Evolutionary conservation across 2,797 vertebrate genomes (phyloP).

Genomic region (Falco novaeseelandiae): DNA sequence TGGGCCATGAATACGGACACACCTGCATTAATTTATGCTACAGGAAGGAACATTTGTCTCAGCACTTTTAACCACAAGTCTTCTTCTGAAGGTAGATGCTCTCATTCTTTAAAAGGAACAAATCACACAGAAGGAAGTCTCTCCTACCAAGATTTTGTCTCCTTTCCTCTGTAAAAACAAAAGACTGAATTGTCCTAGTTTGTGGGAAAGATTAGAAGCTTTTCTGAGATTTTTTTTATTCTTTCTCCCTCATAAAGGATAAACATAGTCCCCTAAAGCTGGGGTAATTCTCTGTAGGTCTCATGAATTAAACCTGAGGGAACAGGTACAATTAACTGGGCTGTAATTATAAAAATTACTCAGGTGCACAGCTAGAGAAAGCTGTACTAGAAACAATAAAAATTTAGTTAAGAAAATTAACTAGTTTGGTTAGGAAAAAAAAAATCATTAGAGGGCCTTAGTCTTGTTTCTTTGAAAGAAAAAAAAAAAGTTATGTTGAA

Average conservation of each 20-base stretch:
- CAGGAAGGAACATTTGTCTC: not conserved
- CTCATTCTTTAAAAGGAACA: not conserved
- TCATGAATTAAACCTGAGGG: not conserved
- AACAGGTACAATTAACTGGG: not conserved
- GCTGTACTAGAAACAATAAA: not conserved
- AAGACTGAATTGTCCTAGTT: not conserved
- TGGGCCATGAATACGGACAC: not conserved
- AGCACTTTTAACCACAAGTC: not conserved
- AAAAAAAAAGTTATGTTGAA: not conserved
- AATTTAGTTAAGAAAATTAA: not conserved
- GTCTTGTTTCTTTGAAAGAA: not conserved
- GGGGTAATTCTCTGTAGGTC: not conserved
- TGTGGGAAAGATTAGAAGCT: not conserved
- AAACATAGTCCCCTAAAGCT: not conserved
- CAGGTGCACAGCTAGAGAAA: not conserved
- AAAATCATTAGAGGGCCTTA: not conserved
- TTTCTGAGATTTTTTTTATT: not conserved
- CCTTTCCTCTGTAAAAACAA: not conserved
- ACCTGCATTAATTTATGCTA: not conserved
- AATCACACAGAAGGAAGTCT: not conserved
- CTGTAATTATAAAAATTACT: not conserved
- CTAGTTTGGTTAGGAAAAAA: not conserved
- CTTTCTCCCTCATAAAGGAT: not conserved
- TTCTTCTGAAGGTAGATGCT: not conserved
- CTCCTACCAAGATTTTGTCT: not conserved